Base-by-base conservation (phyloP, 2,888 invertebrate genomes). In the Halictus ligatus region DNA sequence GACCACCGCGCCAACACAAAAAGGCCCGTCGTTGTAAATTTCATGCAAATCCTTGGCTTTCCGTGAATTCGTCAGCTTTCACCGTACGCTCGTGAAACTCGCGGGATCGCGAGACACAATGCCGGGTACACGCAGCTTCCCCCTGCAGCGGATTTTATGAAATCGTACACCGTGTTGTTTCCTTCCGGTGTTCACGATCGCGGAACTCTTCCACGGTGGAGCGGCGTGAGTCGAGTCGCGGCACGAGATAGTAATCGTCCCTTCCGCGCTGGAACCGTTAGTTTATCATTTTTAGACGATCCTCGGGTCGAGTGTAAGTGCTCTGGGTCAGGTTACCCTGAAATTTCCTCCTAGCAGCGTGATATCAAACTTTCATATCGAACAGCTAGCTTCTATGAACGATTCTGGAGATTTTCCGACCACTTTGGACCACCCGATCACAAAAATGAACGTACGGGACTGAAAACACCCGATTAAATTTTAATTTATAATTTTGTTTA, bases 11-110 rank as follows among this genome's bases (percentile, higher is more conserved):
- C 29, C 29, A 6, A 71, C 60, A 74, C 79, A 75, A 81, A 83
- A 84, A 80, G 81, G 77, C 72, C 79, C 75, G 79, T 77, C 77
- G 83, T 89, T 92, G 92, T 89, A 92, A 92, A 92, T 93, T 90
- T 89, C 89, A 92, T 93, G 93, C 91, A 92, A 93, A 93, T 92
- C 87, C 58, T 29, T 29, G 83, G 54, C 83, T 82, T 85, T 79
- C 80, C 82, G 83, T 71, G 87, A 84, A 88, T 88, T 86, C 84
- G 84, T 86, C 81, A 54, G 75, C 89, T 88, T 89, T 86, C 87
- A 88, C 75, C 82, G 35, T 50, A 35, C 76, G 71, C 18, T 77
- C 81, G 80, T 64, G 86, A 83, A 78, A 84, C 82, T 46, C 81
- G 64, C 60, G 29, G 67, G 13, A 58, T 80, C 84, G 35, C 10